A percentile compares a stretch with the other conserved stretches of the same genome.
Conservation (phyloP, 1,140 invertebrate species). For the Listronotus oregonensis region DNA sequence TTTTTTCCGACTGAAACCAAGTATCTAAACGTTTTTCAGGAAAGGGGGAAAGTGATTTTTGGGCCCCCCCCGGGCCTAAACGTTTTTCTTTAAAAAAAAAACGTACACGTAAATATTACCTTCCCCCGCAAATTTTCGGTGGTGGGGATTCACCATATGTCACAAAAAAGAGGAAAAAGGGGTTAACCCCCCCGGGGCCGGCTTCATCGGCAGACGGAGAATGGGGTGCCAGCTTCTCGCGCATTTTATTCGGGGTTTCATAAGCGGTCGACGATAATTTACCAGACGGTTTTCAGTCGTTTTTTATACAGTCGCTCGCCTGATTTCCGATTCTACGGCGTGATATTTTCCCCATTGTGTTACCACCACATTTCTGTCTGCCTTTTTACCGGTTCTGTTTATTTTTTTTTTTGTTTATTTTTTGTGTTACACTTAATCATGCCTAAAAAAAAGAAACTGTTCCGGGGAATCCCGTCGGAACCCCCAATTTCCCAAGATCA, state of each 20-base stretch:
- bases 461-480: background rate
- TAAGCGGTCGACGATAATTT: background rate
- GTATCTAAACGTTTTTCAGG: too few relatives aligned
- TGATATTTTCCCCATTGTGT: background rate
- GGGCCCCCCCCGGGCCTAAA: too few relatives aligned
- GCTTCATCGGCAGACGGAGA: conserved; percentile 3
- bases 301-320: conserved; percentile 5
- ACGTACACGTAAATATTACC: background rate
- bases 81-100: too few relatives aligned
- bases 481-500: background rate
- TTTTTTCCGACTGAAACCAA: too few relatives aligned
- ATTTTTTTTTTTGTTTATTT: background rate
- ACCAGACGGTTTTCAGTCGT: conserved; percentile 19
- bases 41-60: too few relatives aligned
- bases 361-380: background rate
- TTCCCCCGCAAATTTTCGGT: conserved; percentile 3
- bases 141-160: conserved; percentile 20
- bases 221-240: background rate
- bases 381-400: background rate
- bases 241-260: conserved; percentile 13
- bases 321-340: background rate
- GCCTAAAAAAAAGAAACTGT: conserved; percentile 23
- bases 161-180: conserved; percentile 10
- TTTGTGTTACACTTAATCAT: background rate
- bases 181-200: background rate